Conservation (phyloP, 1,140 invertebrate species). For the Nebria ingens region DNA sequence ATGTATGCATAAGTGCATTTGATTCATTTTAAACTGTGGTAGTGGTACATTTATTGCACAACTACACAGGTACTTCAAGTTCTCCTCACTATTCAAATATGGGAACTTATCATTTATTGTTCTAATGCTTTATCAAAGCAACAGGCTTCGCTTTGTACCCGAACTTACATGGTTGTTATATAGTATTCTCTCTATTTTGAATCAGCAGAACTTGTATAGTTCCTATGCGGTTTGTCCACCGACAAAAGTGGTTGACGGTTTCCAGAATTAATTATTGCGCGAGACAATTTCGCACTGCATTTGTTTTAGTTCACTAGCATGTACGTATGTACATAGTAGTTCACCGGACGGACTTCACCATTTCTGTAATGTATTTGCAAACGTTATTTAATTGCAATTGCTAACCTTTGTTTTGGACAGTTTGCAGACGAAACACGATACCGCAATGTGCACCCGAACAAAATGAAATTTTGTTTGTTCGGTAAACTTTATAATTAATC, state of each 20-base stretch:
- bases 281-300: background rate
- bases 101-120: too few relatives aligned
- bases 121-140: background rate
- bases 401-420: background rate
- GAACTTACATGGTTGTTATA: too few relatives aligned
- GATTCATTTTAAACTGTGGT: too few relatives aligned
- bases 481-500: constrained; percentile 1
- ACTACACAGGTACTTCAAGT: too few relatives aligned
- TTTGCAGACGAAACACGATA: background rate
- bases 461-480: background rate
- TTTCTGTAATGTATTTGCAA: background rate
- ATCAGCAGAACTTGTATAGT: too few relatives aligned
- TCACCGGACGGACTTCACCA: too few relatives aligned
- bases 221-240: too few relatives aligned
- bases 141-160: background rate
- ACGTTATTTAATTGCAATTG: background rate
- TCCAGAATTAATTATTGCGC: background rate
- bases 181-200: too few relatives aligned
- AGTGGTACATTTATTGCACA: too few relatives aligned
- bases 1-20: too few relatives aligned
- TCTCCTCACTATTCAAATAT: too few relatives aligned
- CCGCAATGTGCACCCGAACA: background rate
- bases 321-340: too few relatives aligned
- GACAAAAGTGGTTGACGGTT: background rate
- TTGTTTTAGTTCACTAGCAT: background rate